Base-by-base conservation (phyloP, 2,888 invertebrate genomes). In the Allophyes oxyacanthae region DNA sequence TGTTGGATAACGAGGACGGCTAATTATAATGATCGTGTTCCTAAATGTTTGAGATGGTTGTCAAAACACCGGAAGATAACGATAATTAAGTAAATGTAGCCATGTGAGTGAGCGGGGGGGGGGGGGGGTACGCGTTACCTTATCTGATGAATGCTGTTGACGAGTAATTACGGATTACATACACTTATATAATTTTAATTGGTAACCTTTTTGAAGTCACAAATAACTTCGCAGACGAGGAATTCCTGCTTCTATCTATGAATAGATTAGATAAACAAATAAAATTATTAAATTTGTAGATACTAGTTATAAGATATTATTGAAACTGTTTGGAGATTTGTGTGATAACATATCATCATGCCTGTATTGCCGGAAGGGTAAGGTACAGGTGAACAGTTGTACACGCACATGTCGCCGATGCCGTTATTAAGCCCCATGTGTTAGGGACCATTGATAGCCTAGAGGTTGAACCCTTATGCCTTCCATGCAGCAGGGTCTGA, bases 1-100 rank as follows among this genome's bases (percentile, higher is more conserved):
- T 20, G 20, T 41, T 51, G 41, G 32, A 52, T 69, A 45, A 44
- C 3, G 11, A 26, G 32, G n/a, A n/a, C n/a, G n/a, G n/a, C n/a
- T 62, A 41, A 63, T 42, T 37, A 62, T 41, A 40, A 49, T 26
- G 33, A 40, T 28, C 7, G 5, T 28, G 4, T 14, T 26, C 15
- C 6, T 0, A 36, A 33, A 50, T 50, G 34, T 32, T n/a, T 41
- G 15, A 49, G 26, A 49, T 38, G 25, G 6, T 45, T 44, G 37
- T 45, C 56, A 55, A 49, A 49, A 49, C 44, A 55, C 33, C 40
- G 36, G 11, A 10, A 45, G 44, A 48, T 63, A 63, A 45, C 13
- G 8, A 28, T 25, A 55, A 9, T 49, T 1, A 64, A 55, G 30
- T 4, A 36, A 53, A 36, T 20, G 2, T 26, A n/a, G 33, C 5